Evolutionary conservation across 2,113 vertebrate genomes (phyloP).

Genomic region (Caretta caretta): DNA sequence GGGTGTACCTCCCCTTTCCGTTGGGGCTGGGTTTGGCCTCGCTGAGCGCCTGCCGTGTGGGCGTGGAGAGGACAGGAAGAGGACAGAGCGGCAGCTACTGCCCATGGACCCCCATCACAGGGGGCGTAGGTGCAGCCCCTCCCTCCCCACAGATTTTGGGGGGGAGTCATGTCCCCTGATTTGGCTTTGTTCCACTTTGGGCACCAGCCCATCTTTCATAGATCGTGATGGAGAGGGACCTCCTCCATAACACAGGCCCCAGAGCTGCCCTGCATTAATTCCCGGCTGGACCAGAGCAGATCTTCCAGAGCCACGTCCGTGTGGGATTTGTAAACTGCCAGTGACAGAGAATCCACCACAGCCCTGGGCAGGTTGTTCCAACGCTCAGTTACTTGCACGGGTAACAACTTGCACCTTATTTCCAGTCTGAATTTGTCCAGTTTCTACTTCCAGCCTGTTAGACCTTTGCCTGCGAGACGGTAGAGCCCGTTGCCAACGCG

Average conservation of each 20-base stretch:
- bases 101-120: too few relatives aligned
- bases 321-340: not conserved
- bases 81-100: too few relatives aligned
- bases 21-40: too few relatives aligned
- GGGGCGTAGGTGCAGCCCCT: not conserved
- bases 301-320: not conserved
- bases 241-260: not conserved
- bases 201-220: not conserved
- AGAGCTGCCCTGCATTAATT: not conserved
- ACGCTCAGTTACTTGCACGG: too few relatives aligned
- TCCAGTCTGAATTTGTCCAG: not conserved
- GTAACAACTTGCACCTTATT: not conserved
- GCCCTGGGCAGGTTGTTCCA: not conserved
- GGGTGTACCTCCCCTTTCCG: too few relatives aligned
- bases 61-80: too few relatives aligned
- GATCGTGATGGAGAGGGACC: not conserved
- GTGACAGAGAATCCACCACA: not conserved
- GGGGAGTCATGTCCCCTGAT: not conserved
- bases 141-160: not conserved
- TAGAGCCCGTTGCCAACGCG: not conserved
- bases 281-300: not conserved
- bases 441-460: not conserved
- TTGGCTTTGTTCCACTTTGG: not conserved
- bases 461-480: not conserved
- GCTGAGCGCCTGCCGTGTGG: too few relatives aligned